A percentile compares a stretch with the other conserved stretches of the same genome.
phyloP scores from a whole-genome alignment of 2,113 vertebrate genomes.

The Vombatus ursinus region DNA sequence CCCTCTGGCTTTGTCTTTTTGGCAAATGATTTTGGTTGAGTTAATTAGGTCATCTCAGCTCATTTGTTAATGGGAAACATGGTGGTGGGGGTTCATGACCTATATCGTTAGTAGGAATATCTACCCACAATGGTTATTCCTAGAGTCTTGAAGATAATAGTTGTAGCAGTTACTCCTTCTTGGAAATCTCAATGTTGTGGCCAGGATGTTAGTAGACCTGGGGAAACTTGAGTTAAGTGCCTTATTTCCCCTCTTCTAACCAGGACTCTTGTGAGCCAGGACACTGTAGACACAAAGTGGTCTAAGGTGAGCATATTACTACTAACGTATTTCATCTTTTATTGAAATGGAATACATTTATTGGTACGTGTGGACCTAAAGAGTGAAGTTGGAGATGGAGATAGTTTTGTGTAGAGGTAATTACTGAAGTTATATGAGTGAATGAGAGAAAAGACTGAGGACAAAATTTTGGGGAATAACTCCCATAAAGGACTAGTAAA shows the following conservation, averaged over 20 bases:
- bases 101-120: not conserved
- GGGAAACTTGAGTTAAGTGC: not conserved
- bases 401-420: not conserved
- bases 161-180: not conserved
- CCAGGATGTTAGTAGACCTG: not conserved
- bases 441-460: not conserved
- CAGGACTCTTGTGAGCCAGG: not conserved
- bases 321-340: not conserved
- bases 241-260: not conserved
- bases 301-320: not conserved
- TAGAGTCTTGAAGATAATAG: not conserved
- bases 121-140: not conserved
- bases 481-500: not conserved
- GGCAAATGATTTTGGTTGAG: not conserved
- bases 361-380: not conserved
- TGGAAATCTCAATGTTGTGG: not conserved
- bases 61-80: not conserved
- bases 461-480: not conserved
- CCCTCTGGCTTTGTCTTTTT: not conserved
- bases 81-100: not conserved
- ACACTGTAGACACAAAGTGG: not conserved
- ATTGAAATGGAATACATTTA: not conserved
- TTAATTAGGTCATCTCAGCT: not conserved
- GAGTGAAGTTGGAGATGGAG: not conserved
- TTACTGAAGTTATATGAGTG: not conserved